Evolutionary conservation across 2,797 vertebrate species (phyloP).

Genomic region (Euphonia xanthogaster): DNA sequence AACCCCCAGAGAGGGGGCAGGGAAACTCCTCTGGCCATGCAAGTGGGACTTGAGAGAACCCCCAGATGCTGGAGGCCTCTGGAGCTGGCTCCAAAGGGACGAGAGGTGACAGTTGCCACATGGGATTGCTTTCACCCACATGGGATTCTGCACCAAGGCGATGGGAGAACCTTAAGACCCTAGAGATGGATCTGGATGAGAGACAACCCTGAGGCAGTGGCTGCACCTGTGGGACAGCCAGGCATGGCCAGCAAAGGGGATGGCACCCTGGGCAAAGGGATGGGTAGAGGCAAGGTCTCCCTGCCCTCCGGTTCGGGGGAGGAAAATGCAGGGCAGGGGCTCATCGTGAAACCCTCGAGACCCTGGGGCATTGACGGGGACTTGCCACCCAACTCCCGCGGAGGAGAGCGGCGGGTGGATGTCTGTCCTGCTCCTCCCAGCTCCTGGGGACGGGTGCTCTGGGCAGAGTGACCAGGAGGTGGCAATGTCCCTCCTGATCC

Average conservation of each 20-base stretch:
- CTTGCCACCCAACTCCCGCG: neutral
- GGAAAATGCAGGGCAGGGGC: neutral
- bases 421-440: neutral
- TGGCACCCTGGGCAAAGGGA: neutral
- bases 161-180: neutral
- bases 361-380: fast-evolving
- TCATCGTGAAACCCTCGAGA: neutral
- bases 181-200: neutral
- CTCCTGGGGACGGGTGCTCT: neutral
- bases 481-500: constrained; percentile 39
- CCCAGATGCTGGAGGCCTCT: neutral
- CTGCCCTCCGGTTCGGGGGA: neutral
- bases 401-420: neutral
- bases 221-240: fast-evolving
- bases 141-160: neutral
- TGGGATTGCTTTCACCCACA: neutral
- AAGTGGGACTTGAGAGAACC: neutral
- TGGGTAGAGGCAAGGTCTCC: neutral
- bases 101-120: neutral
- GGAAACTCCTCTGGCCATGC: neutral
- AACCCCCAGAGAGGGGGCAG: neutral
- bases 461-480: constrained; percentile 56
- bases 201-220: neutral
- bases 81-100: neutral
- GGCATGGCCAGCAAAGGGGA: fast-evolving